These are phyloP conservation scores for Hippocampus zosterae DNA, from an alignment of 2,113 vertebrate genomes.

Conservation along the genomic window DNA sequence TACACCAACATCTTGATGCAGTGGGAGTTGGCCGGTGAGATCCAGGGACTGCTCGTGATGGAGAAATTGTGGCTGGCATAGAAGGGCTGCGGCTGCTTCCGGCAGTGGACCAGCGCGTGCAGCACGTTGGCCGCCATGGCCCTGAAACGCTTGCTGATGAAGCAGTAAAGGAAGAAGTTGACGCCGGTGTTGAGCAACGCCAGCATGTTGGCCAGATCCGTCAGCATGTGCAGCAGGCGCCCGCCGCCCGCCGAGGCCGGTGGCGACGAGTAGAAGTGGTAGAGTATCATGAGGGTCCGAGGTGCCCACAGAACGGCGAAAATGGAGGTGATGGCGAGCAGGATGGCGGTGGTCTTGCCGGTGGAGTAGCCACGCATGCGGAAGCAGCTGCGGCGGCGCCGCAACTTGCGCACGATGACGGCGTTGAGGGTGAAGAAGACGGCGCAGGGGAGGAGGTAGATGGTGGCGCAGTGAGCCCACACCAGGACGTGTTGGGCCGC, in stretches of 20 bases:
- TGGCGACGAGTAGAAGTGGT: slow-evolving; percentile 87
- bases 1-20: slow-evolving; percentile 98
- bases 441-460: slow-evolving; percentile 90
- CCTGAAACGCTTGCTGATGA: slow-evolving; percentile 95
- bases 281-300: slow-evolving; percentile 86
- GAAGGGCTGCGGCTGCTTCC: slow-evolving; percentile 85
- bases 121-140: slow-evolving; percentile 87
- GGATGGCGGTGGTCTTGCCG: slow-evolving; percentile 91
- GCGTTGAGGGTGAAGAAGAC: slow-evolving; percentile 94
- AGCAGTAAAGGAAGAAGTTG: slow-evolving; percentile 99
- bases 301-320: slow-evolving; percentile 94
- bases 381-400: slow-evolving; percentile 82
- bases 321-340: slow-evolving; percentile 91
- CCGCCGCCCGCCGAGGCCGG: slow-evolving; percentile 75
- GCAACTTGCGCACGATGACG: slow-evolving; percentile 86
- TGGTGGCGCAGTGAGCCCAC: slow-evolving; percentile 90
- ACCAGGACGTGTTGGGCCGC: slow-evolving; percentile 85
- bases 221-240: slow-evolving; percentile 81
- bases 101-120: slow-evolving; percentile 86
- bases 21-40: slow-evolving; percentile 95
- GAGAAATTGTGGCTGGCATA: slow-evolving; percentile 95
- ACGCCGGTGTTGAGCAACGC: slow-evolving; percentile 93
- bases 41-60: slow-evolving; percentile 97
- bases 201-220: slow-evolving; percentile 92
- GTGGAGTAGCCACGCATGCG: slow-evolving; percentile 90